Evolutionary conservation across 1,140 invertebrate genomes (phyloP), one percentile per base, ranked within the genome.

Genomic region (Scaptomyza pallida): DNA sequence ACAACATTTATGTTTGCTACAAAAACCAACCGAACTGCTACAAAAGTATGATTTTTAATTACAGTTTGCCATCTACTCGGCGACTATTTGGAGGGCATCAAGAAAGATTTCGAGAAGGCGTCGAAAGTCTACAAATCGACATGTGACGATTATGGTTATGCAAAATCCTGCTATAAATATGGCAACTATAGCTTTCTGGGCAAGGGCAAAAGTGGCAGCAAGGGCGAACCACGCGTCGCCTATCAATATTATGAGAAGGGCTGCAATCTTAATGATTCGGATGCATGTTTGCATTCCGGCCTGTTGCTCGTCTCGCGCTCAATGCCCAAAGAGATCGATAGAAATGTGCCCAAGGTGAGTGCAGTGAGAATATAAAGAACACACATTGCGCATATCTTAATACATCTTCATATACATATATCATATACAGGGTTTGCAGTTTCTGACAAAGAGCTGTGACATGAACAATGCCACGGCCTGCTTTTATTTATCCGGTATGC

Each of bases 1-100:
- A 47, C 23, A 63, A 26, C 5, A 21, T 15, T 26, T 23, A 5
- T n/a, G n/a, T n/a, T 15, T 15, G 30, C 5, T 15, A 9, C 17
- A 37, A 47, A n/a, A 35, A 48, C 10, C 23, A 40, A 59, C 35
- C 35, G 13, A 41, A 37, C 33, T 19, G 47, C 6, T 57, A n/a
- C 26, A 30, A 6, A 17, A 15, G 59, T 19, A 6, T 5, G 1
- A 26, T 4, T 23, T 40, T 3, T 50, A 9, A 15, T 81, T 60
- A 9, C 59, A 97, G 97, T 95, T n/a, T 99, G 97, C 91, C 97
- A 98, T 92, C 92, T 98, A 41, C 92, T 98, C 2, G 97, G 95
- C 0, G 97, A 98, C 92, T 98, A 96, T 91, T 92, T 97, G 23
- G 97, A 98, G 91, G 93, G 94, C 0, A 94, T 98, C 1, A 95